Conservation (phyloP, 2,888 invertebrate genomes). For the Strigamia crassipes region DNA sequence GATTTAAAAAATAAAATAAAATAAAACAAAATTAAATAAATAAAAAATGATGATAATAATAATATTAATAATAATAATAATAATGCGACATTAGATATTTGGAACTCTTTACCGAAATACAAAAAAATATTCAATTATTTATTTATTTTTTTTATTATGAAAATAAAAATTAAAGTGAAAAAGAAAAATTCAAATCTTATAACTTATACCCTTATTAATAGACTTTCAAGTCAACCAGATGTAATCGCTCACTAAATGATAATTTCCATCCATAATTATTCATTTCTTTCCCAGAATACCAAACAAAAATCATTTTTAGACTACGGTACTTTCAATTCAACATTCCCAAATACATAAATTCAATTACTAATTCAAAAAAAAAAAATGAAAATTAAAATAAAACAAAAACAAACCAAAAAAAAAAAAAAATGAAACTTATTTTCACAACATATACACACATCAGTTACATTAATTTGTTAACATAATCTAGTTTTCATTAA, state of each 20-base stretch:
- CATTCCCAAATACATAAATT: slow-evolving; percentile 19
- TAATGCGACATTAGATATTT: not conserved
- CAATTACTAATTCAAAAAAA: not conserved
- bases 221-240: not conserved
- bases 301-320: not conserved
- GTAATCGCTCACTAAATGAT: not conserved
- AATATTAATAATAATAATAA: not conserved
- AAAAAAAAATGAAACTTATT: not conserved
- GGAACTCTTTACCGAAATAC: slow-evolving; percentile 33
- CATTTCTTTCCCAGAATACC: slow-evolving; percentile 15
- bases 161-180: not conserved
- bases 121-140: not conserved
- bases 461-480: slow-evolving; percentile 34
- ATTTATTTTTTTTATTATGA: not conserved
- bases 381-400: not conserved
- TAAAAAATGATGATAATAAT: not conserved
- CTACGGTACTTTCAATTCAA: not conserved
- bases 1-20: not conserved
- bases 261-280: slow-evolving; percentile 33
- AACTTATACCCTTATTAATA: not conserved
- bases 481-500: slow-evolving; percentile 7
- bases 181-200: not conserved
- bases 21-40: not conserved
- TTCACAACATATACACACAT: slow-evolving; percentile 38
- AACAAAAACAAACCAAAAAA: not conserved